Evolutionary conservation across 2,797 vertebrate species (phyloP).

Genomic region (Phrynocephalus vlangalii): DNA sequence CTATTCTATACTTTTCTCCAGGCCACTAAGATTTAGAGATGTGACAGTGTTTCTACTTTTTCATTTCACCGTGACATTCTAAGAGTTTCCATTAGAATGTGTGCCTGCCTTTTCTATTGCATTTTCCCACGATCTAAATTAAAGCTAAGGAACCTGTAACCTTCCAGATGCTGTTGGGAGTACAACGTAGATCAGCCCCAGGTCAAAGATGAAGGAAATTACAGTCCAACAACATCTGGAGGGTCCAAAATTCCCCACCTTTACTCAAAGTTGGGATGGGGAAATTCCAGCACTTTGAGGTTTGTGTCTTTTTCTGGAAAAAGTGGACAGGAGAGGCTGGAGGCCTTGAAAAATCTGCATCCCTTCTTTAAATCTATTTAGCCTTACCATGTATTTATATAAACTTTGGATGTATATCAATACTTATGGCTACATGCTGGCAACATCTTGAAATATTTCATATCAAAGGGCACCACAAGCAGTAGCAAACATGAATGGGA

Average conservation of each 20-base stretch:
- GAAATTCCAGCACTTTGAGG: too few species aligned
- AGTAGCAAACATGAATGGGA: not conserved
- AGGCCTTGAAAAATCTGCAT: too few species aligned
- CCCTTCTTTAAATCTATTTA: not conserved
- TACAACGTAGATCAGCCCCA: not conserved
- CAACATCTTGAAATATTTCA: too few species aligned
- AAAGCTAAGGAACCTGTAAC: not conserved
- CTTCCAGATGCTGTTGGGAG: not conserved
- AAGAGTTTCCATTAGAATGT: not conserved
- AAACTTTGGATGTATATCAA: not conserved
- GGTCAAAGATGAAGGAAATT: not conserved
- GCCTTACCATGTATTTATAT: not conserved
- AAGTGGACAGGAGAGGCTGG: too few species aligned
- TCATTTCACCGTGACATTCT: slow-evolving; percentile 4
- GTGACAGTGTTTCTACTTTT: not conserved
- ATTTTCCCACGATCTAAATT: not conserved
- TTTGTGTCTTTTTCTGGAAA: too few species aligned
- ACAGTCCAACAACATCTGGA: not conserved
- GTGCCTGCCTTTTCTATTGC: not conserved
- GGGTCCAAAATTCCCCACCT: not conserved
- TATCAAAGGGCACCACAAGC: not conserved
- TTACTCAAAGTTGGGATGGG: too few species aligned
- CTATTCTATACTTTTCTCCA: slow-evolving; percentile 16
- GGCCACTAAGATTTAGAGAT: slow-evolving; percentile 9
- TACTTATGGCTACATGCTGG: too few species aligned